Conservation (phyloP, 2,797 vertebrate genomes). For the Platyrinchus mystaceus region DNA sequence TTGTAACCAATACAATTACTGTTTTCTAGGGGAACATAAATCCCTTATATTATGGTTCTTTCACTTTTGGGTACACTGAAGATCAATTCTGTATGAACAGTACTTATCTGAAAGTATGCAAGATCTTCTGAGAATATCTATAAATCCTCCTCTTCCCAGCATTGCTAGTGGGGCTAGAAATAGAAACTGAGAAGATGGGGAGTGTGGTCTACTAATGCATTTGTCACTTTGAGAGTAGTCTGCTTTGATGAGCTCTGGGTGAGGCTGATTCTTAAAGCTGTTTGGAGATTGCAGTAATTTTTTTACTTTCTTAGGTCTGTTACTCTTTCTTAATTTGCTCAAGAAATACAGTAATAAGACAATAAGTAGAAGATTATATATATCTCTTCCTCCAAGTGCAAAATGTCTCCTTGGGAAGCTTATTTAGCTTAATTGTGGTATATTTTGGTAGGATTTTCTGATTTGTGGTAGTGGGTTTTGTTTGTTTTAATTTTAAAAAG, state of each 20-base stretch:
- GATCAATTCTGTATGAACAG: neutral
- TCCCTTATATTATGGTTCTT: neutral
- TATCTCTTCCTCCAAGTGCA: neutral
- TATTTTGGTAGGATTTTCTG: neutral
- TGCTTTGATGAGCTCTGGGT: neutral
- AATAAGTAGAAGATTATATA: neutral
- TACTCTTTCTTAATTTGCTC: neutral
- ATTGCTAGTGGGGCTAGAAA: neutral
- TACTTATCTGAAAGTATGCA: neutral
- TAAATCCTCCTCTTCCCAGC: neutral
- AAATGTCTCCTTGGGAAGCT: neutral
- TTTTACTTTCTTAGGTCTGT: neutral
- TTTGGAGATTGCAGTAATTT: neutral
- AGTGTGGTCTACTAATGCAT: neutral
- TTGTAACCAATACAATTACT: neutral
- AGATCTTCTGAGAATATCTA: neutral
- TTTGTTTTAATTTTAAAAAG: neutral
- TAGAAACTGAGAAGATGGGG: neutral
- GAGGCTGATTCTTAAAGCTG: neutral
- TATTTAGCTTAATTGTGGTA: neutral
- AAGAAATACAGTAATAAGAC: neutral
- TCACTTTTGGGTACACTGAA: fast-evolving
- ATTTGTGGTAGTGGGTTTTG: neutral
- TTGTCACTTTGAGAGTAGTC: neutral
- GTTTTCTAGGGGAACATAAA: neutral